Evolutionary conservation across 2,888 invertebrate species (phyloP).

Genomic region (Dione juno): DNA sequence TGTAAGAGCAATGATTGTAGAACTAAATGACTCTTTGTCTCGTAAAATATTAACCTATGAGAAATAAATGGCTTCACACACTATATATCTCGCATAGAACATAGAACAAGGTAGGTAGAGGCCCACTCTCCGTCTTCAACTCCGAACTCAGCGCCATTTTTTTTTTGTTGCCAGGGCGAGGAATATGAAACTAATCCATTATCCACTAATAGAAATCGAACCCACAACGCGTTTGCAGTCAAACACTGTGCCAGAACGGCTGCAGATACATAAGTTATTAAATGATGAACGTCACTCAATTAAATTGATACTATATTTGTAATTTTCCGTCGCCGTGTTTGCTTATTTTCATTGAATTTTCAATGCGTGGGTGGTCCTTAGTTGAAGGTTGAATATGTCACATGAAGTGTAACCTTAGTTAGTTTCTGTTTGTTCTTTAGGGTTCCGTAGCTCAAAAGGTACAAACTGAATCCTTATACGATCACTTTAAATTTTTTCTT

Average conservation of each 20-base stretch:
- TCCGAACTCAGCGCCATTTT: no score
- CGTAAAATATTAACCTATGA: conserved; percentile 6
- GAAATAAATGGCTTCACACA: not conserved
- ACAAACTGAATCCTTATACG: no score
- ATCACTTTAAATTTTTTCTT: no score
- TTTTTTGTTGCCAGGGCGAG: no score
- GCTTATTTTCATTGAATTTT: conserved; percentile 47
- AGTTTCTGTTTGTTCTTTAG: conserved; percentile 2
- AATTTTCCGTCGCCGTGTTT: conserved; percentile 50
- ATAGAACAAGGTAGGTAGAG: no score
- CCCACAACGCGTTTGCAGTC: no score
- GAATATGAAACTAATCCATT: no score
- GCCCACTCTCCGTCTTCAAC: no score
- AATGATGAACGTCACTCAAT: conserved; percentile 20
- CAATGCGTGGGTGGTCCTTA: conserved; percentile 46
- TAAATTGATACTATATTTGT: conserved; percentile 35
- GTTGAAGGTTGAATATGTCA: conserved; percentile 45
- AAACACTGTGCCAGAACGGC: no score
- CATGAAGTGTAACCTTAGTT: conserved; percentile 31
- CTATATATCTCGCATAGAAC: no score
- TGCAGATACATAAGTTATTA: not conserved
- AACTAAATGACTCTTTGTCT: conserved; percentile 7
- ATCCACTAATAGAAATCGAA: no score
- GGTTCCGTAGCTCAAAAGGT: no score
- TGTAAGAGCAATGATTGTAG: not conserved